Base-by-base conservation (phyloP, 1,140 invertebrate species). In the Drosophila burlai region DNA sequence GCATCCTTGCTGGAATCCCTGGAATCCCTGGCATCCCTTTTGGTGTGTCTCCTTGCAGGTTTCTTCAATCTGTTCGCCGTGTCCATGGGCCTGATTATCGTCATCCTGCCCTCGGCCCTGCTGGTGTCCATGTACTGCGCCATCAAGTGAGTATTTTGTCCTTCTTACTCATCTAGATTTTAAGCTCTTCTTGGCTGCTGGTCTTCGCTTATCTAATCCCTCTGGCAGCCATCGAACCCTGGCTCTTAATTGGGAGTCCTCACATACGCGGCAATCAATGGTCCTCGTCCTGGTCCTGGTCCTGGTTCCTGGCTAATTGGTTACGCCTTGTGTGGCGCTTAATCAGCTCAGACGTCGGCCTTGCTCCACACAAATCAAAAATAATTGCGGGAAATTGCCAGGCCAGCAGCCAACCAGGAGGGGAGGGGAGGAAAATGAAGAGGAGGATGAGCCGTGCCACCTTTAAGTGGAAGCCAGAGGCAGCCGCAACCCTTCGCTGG, bases 81-180 rank as follows among this genome's bases (percentile, higher is more conserved):
- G 9, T 83, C 82, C 36, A 85, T 91, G 76, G 91, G 90, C 16
- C 79, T 92, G 13, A 60, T 92, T 10, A 81, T 92, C 21, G 79
- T 92, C n/a, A 73, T 92, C 26, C 29, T 92, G 52, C 85, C 90
- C n/a, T 77, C 91, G 15, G 83, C 79, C 3, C 58, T 92, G 6
- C 50, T 92, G 34, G 65, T 83, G 8, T 82, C 83, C 29, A 81
- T 92, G 85, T 85, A 83, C 61, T 90, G 89, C n/a, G 84, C 82
- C 34, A 61, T 92, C 13, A 80, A 86, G 91, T 92, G 73, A 84
- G 83, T 76, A n/a, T 24, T 18, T 24, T 18, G 7, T 26, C 6
- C 36, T n/a, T 58, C 1, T 10, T 3, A 1, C 11, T 15, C 1
- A 0, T 59, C 26, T 42, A 9, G 42, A 18, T 31, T n/a, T 21